These are phyloP conservation scores for Scrobipalpa atriplicella DNA, from an alignment of 2,888 invertebrate species.

Conservation along the genomic window DNA sequence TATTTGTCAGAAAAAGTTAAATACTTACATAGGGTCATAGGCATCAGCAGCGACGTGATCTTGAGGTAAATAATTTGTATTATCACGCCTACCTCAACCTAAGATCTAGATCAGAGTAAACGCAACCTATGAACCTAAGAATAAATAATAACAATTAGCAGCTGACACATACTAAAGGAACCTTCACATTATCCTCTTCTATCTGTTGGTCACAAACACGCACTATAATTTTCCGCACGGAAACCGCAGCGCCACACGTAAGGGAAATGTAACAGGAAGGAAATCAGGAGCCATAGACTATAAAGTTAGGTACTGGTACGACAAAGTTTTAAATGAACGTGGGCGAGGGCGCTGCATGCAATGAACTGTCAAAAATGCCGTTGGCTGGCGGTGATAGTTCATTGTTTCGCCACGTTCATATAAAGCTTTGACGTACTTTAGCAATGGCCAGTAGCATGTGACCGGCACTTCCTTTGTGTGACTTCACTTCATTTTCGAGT, in stretches of 20 bases:
- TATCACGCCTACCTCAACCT: too few species aligned
- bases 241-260: slow-evolving; percentile 10
- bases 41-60: too few species aligned
- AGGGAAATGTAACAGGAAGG: slow-evolving; percentile 26
- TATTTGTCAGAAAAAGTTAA: too few species aligned
- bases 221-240: slow-evolving; percentile 17
- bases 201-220: not conserved
- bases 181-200: not conserved
- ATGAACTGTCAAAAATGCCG: too few species aligned
- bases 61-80: too few species aligned
- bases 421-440: not conserved
- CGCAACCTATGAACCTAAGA: not conserved
- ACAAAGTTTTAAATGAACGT: too few species aligned
- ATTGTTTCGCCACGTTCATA: too few species aligned
- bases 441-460: not conserved
- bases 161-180: not conserved
- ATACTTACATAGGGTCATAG: too few species aligned
- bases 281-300: slow-evolving; percentile 7
- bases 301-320: not conserved
- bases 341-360: too few species aligned
- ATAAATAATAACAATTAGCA: not conserved
- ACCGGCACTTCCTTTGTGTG: slow-evolving; percentile 7
- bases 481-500: slow-evolving; percentile 11
- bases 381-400: too few species aligned
- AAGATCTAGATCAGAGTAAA: not conserved